These are phyloP conservation scores for Bembecia ichneumoniformis DNA, from an alignment of 2,888 invertebrate species.

Conservation along the genomic window DNA sequence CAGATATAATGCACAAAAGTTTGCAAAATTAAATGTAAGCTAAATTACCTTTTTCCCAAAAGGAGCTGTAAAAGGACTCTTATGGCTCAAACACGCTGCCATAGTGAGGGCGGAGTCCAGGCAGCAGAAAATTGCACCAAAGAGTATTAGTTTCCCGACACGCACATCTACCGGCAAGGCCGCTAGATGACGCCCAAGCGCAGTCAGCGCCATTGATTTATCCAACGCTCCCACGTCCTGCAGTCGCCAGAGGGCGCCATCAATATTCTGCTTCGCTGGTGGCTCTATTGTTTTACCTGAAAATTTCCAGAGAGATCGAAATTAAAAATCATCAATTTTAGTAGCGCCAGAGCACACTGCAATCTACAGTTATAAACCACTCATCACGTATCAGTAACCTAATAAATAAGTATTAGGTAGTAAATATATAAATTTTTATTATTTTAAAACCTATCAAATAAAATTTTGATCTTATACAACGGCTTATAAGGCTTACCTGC, in stretches of 20 bases:
- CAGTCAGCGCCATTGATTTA: conserved; percentile 80
- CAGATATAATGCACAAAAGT: not conserved
- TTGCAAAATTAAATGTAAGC: not conserved
- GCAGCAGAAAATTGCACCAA: conserved; percentile 93
- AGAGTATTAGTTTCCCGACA: conserved; percentile 93
- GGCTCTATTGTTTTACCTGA: conserved; percentile 81
- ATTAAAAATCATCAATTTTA: too few relatives aligned
- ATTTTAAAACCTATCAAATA: too few relatives aligned
- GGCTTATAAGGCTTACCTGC: too few relatives aligned
- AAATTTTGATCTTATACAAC: too few relatives aligned
- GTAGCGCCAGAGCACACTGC: too few relatives aligned
- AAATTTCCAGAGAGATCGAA: conserved; percentile 5
- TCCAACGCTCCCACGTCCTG: conserved; percentile 88
- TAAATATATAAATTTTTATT: too few relatives aligned
- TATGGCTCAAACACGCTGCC: conserved; percentile 86
- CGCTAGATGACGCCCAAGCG: conserved; percentile 89
- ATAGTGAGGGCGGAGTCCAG: conserved; percentile 93
- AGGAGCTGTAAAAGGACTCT: conserved; percentile 83
- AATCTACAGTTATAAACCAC: too few relatives aligned
- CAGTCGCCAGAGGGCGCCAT: conserved; percentile 78
- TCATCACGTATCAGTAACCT: too few relatives aligned
- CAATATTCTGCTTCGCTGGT: conserved; percentile 76
- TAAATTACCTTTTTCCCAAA: conserved; percentile 75
- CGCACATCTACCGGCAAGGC: conserved; percentile 91
- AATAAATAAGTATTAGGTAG: too few relatives aligned